These are phyloP conservation scores for Agrilus planipennis DNA, from an alignment of 1,140 invertebrate species.

Conservation along the genomic window DNA sequence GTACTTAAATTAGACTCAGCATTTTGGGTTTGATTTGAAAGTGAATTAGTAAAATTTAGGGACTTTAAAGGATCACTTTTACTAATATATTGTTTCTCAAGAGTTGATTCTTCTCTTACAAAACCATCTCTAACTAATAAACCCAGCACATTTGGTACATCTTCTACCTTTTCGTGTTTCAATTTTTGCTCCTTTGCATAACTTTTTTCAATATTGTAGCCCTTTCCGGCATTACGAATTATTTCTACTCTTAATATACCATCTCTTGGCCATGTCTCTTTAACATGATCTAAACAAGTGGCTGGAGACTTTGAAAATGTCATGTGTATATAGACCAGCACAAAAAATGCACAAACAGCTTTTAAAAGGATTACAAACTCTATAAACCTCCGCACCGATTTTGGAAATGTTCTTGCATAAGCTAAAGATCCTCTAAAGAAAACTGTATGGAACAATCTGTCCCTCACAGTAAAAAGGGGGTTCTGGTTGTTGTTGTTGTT, in stretches of 20 bases:
- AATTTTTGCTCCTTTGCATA: slow-evolving; percentile 67
- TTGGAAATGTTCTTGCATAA: slow-evolving; percentile 82
- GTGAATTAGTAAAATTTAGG: no score
- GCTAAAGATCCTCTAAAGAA: slow-evolving; percentile 84
- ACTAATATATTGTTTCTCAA: no score
- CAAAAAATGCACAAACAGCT: slow-evolving; percentile 79
- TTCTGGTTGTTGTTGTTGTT: slow-evolving; percentile 49
- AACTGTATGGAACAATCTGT: slow-evolving; percentile 89
- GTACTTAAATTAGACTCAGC: no score
- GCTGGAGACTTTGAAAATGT: slow-evolving; percentile 86
- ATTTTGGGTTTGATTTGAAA: no score
- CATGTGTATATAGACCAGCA: slow-evolving; percentile 90
- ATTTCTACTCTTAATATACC: slow-evolving; percentile 96
- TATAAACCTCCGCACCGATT: slow-evolving; percentile 70
- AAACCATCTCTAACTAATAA: slow-evolving; percentile 58
- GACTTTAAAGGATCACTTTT: no score
- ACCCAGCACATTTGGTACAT: slow-evolving; percentile 49
- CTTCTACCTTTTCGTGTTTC: slow-evolving; percentile 52
- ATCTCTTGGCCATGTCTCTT: slow-evolving; percentile 86
- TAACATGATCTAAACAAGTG: slow-evolving; percentile 83
- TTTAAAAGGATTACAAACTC: slow-evolving; percentile 86
- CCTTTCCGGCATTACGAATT: slow-evolving; percentile 56
- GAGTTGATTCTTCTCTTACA: no score
- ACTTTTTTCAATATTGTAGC: slow-evolving; percentile 67
- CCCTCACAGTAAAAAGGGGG: slow-evolving; percentile 71